These are phyloP conservation scores for Bombus soroeensis DNA, from an alignment of 1,140 invertebrate genomes.

Conservation along the genomic window DNA sequence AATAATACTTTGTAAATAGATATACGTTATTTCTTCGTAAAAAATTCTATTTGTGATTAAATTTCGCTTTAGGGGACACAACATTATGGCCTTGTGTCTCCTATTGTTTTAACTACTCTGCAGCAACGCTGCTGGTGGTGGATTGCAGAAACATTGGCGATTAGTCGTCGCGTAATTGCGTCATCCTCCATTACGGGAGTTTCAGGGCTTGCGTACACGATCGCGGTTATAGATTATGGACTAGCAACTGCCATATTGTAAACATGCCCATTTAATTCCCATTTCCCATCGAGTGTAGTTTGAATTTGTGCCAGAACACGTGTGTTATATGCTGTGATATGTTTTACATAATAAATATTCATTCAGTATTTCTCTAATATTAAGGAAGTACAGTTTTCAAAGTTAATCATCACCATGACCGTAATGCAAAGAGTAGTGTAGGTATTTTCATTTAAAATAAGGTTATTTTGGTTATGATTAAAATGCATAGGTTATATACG, in stretches of 20 bases:
- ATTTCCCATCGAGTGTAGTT: neutral
- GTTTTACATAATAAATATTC: neutral
- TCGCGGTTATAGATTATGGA: too few relatives aligned
- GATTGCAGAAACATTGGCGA: too few relatives aligned
- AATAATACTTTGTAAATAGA: too few relatives aligned
- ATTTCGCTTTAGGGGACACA: too few relatives aligned
- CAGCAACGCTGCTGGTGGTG: too few relatives aligned
- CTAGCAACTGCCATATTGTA: neutral
- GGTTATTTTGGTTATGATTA: neutral
- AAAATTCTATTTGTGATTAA: too few relatives aligned
- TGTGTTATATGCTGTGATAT: neutral
- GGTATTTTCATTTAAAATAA: constrained; percentile 62
- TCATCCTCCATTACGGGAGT: too few relatives aligned
- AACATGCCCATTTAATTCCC: neutral
- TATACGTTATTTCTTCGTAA: too few relatives aligned
- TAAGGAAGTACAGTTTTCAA: neutral
- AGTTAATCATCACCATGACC: constrained; percentile 66
- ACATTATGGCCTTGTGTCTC: too few relatives aligned
- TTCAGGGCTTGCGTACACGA: too few relatives aligned
- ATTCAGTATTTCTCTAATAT: neutral
- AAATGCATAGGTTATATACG: neutral
- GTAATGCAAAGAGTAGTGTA: constrained; percentile 81
- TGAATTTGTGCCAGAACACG: neutral
- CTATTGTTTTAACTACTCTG: too few relatives aligned
- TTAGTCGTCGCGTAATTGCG: too few relatives aligned